A percentile compares a stretch with the other conserved stretches of the same genome.
These are phyloP conservation scores for Andrena praecox DNA, from an alignment of 2,888 invertebrate species.

Conservation along the genomic window DNA sequence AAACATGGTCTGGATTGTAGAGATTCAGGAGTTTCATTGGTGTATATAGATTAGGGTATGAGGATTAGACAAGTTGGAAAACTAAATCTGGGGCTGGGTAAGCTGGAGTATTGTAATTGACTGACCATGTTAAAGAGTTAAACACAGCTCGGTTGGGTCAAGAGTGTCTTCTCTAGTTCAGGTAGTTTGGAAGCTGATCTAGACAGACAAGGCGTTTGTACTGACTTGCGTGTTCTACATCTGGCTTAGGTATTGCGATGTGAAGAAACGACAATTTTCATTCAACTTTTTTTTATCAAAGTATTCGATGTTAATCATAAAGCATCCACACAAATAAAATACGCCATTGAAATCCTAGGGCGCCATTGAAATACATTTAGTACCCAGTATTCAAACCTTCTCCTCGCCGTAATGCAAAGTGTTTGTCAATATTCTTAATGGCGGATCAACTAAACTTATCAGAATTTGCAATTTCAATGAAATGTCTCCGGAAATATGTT, in stretches of 20 bases:
- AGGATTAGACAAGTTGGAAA: slow-evolving; percentile 6
- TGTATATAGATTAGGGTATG: slow-evolving; percentile 8
- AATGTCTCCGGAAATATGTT: not conserved
- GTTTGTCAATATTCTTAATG: no score
- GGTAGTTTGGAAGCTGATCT: not conserved
- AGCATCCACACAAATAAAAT: no score
- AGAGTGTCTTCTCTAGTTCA: not conserved
- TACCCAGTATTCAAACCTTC: no score
- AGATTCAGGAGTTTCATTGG: not conserved
- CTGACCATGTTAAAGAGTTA: not conserved
- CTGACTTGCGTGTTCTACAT: no score
- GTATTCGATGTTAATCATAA: no score
- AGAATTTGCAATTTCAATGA: not conserved
- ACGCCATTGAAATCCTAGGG: no score
- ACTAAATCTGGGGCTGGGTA: slow-evolving; percentile 3
- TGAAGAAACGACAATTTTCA: no score
- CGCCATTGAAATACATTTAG: no score
- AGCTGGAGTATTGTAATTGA: slow-evolving; percentile 1
- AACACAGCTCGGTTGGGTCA: not conserved
- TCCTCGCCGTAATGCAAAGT: no score
- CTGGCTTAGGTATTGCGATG: no score
- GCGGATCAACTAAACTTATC: not conserved
- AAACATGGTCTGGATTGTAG: not conserved
- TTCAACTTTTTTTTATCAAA: no score
- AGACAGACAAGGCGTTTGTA: no score